These are phyloP conservation scores for Gymnogyps californianus DNA, from an alignment of 2,113 vertebrate species.

Conservation along the genomic window DNA sequence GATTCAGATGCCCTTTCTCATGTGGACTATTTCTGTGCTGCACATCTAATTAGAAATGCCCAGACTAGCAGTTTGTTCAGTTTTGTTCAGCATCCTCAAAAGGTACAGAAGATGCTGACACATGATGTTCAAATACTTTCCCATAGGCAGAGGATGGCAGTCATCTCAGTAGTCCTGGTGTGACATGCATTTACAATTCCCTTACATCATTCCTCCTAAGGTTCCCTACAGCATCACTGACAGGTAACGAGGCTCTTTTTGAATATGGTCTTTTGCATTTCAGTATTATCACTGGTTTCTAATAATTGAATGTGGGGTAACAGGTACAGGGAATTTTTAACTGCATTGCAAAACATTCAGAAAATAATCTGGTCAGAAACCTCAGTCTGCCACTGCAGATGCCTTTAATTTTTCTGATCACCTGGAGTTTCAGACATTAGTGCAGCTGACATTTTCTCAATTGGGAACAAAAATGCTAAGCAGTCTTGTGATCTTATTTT, in stretches of 20 bases:
- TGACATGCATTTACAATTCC: conserved; percentile 39
- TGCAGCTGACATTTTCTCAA: neutral
- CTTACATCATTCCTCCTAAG: conserved; percentile 1
- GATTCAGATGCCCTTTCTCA: neutral
- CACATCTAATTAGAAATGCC: conserved; percentile 27
- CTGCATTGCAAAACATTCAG: neutral
- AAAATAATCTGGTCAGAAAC: neutral
- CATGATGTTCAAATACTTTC: conserved; percentile 9
- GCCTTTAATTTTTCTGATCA: neutral
- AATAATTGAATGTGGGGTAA: neutral
- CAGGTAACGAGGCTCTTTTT: neutral
- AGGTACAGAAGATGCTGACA: conserved; percentile 19
- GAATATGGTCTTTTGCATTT: neutral
- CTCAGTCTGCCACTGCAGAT: neutral
- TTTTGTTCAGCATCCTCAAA: conserved; percentile 23
- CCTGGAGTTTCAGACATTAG: neutral
- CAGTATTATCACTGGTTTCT: neutral
- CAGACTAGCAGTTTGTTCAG: conserved; percentile 5
- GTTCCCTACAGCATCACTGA: neutral
- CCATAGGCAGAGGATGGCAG: neutral
- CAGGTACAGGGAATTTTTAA: neutral
- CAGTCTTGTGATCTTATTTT: neutral
- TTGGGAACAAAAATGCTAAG: neutral
- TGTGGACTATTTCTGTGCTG: neutral
- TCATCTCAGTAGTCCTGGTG: neutral